Percentiles rank a stretch among this genome's conserved stretches.
Evolutionary conservation across 2,888 invertebrate genomes (phyloP).

Genomic region (Geophilus truncorum): DNA sequence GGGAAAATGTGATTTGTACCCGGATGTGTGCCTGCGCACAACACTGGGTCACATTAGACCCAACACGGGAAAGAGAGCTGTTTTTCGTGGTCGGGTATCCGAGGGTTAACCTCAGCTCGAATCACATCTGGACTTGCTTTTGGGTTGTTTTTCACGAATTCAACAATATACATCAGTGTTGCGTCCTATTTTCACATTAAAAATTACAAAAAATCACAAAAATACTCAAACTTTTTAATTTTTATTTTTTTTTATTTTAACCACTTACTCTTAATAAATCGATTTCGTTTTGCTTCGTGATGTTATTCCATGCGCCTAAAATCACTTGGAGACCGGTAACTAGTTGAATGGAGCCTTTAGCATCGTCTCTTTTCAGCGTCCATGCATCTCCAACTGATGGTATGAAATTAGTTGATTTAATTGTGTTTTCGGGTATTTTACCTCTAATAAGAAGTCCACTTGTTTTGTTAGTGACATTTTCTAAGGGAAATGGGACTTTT

Average conservation of each 20-base stretch:
- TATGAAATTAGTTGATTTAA: neutral
- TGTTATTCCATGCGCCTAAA: neutral
- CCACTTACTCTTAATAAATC: neutral
- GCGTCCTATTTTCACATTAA: neutral
- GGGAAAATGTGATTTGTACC: too few species aligned
- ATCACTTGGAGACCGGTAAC: neutral
- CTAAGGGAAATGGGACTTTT: neutral
- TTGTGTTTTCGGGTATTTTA: too few species aligned
- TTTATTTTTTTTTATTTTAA: too few species aligned
- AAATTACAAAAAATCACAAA: neutral
- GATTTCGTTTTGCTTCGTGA: slow-evolving; percentile 14
- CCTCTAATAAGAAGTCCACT: neutral
- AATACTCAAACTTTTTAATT: neutral
- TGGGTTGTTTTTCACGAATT: neutral
- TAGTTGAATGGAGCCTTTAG: neutral
- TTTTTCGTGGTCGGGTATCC: too few species aligned
- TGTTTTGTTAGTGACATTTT: neutral
- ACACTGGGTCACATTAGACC: too few species aligned
- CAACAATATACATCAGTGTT: neutral
- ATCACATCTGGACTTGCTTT: too few species aligned
- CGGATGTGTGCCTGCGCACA: too few species aligned
- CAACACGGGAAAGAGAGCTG: too few species aligned
- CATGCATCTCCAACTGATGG: neutral
- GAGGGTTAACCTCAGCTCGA: too few species aligned
- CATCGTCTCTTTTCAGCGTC: slow-evolving; percentile 25